Conservation (phyloP, 2,797 vertebrate genomes). For the Lutjanus campechanus region DNA sequence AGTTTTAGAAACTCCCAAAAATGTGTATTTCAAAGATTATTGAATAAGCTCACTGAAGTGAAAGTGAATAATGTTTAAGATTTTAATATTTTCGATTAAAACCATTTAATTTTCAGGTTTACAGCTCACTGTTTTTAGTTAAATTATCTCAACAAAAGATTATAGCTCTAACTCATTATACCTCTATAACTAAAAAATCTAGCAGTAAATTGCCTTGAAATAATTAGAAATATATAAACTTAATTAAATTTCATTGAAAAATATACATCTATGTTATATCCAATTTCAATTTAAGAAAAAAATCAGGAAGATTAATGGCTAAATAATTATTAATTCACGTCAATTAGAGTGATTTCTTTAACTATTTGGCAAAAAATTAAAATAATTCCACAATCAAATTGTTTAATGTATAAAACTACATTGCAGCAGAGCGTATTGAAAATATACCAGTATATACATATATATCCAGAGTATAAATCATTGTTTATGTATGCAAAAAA, state of each 20-base stretch:
- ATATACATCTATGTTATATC: neutral
- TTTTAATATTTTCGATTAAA: too few species aligned
- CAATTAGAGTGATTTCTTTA: neutral
- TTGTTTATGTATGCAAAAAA: conserved; percentile 4
- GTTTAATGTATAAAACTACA: conserved; percentile 38
- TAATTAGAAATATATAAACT: conserved; percentile 39
- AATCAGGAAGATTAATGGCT: conserved; percentile 11
- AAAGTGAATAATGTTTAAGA: too few species aligned
- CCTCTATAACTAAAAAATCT: too few species aligned
- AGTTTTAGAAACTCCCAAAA: too few species aligned
- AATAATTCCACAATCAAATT: neutral
- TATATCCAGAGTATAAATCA: conserved; percentile 30
- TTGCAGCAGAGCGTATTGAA: conserved; percentile 13
- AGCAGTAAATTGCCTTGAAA: neutral
- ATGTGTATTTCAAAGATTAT: too few species aligned
- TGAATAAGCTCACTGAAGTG: too few species aligned
- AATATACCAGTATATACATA: conserved; percentile 27
- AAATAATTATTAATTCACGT: neutral
- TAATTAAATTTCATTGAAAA: conserved; percentile 29
- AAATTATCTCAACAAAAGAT: too few species aligned
- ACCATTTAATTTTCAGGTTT: too few species aligned
- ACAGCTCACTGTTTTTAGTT: too few species aligned
- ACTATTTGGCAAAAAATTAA: conserved; percentile 1
- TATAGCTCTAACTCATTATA: too few species aligned
- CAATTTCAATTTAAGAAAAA: neutral